Evolutionary conservation across 1,140 invertebrate genomes (phyloP).

Genomic region (Theocolax elegans): DNA sequence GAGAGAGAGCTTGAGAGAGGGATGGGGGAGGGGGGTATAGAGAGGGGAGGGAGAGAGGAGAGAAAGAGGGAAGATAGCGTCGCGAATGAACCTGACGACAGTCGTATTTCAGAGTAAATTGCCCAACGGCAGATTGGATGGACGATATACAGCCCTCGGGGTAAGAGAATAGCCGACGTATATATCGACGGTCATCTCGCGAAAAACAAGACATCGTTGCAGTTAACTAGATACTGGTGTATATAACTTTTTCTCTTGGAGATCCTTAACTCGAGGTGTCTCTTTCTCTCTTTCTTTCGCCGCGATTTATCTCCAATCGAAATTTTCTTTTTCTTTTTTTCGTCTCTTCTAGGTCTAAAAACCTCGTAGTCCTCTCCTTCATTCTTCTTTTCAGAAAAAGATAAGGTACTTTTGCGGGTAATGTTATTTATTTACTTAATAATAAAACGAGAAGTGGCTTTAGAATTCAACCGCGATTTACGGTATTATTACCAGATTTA

Average conservation of each 20-base stretch:
- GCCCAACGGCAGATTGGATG: constrained; percentile 66
- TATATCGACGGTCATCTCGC: constrained; percentile 46
- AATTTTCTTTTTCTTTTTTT: no score
- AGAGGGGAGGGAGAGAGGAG: no score
- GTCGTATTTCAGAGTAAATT: constrained; percentile 68
- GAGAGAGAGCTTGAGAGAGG: neutral
- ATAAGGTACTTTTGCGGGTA: no score
- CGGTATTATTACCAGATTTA: no score
- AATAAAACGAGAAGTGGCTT: no score
- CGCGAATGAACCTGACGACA: constrained; percentile 64
- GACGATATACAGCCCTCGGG: constrained; percentile 63
- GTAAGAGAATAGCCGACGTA: neutral
- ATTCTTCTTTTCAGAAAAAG: no score
- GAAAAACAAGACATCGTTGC: constrained; percentile 47
- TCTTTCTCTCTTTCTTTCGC: neutral
- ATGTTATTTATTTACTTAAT: no score
- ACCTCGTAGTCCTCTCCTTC: no score
- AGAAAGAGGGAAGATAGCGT: constrained; percentile 30
- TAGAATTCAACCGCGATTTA: no score
- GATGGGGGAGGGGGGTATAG: neutral
- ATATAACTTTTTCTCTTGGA: constrained; percentile 18
- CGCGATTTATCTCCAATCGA: constrained; percentile 9
- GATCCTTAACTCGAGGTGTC: neutral
- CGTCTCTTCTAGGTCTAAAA: no score
- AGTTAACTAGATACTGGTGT: neutral